Evolutionary conservation across 1,140 invertebrate genomes (phyloP).

Genomic region (Manduca sexta): DNA sequence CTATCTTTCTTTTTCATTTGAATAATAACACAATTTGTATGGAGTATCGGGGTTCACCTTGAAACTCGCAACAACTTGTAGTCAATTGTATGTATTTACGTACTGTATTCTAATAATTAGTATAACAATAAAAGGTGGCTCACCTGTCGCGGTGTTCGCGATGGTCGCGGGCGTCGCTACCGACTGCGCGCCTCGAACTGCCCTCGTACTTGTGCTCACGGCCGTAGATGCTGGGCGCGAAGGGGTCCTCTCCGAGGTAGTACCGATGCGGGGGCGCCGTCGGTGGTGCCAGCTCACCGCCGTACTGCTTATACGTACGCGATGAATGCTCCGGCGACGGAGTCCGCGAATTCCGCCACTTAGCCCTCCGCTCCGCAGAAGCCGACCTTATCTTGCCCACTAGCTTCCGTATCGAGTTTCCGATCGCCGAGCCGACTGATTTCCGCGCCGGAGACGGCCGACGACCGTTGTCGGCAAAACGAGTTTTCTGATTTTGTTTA

Average conservation of each 20-base stretch:
- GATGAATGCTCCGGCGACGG: slow-evolving; percentile 71
- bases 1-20: no score
- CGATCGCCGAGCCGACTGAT: slow-evolving; percentile 74
- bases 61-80: not conserved
- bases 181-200: slow-evolving; percentile 63
- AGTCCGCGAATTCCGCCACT: slow-evolving; percentile 72
- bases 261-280: slow-evolving; percentile 79
- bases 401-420: slow-evolving; percentile 83
- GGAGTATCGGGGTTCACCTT: not conserved
- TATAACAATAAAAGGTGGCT: slow-evolving; percentile 14
- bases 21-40: no score
- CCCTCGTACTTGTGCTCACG: slow-evolving; percentile 85
- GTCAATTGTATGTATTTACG: not conserved
- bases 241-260: slow-evolving; percentile 88
- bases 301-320: slow-evolving; percentile 69
- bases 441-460: slow-evolving; percentile 69
- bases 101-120: not conserved
- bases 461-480: slow-evolving; percentile 75
- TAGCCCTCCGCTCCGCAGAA: slow-evolving; percentile 80
- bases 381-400: slow-evolving; percentile 85
- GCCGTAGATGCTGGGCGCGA: slow-evolving; percentile 85
- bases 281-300: slow-evolving; percentile 70
- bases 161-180: slow-evolving; percentile 53
- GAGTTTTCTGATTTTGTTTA: slow-evolving; percentile 78
- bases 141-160: slow-evolving; percentile 61